Conservation (phyloP, 2,888 invertebrate species). For the Synergus gifuensis region DNA sequence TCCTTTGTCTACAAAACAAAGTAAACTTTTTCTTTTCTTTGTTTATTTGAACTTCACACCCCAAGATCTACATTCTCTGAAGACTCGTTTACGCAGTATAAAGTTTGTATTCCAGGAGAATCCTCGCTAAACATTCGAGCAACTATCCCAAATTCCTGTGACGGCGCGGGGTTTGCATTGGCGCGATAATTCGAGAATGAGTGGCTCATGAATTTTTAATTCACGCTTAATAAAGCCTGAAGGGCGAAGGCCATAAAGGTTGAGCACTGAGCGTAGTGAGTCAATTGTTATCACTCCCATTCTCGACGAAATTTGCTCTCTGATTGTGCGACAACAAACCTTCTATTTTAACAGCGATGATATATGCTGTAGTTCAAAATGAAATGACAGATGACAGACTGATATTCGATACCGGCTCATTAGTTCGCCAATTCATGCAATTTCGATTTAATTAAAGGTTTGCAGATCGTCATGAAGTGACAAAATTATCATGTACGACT, state of each 20-base stretch:
- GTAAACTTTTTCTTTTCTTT: no score
- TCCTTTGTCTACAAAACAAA: no score
- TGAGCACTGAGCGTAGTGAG: background rate
- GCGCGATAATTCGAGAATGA: conserved; percentile 30
- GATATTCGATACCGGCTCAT: conserved; percentile 14
- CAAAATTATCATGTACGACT: background rate
- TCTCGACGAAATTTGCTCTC: background rate
- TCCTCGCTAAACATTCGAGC: background rate
- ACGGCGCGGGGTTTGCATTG: background rate
- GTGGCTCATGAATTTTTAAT: conserved; percentile 41
- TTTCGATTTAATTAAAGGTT: conserved; percentile 8
- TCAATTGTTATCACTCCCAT: conserved; percentile 37
- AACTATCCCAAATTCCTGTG: conserved; percentile 19
- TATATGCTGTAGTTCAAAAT: background rate
- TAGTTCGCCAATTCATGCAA: conserved; percentile 22
- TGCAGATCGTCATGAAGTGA: background rate
- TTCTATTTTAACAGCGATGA: conserved; percentile 10
- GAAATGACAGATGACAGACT: conserved; percentile 19
- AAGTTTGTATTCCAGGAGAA: background rate
- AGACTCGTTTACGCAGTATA: background rate
- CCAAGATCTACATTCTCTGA: no score
- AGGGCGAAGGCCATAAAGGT: background rate
- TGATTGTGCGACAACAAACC: conserved; percentile 6
- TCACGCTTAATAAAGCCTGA: conserved; percentile 4
- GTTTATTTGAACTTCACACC: no score